Conservation (phyloP, 2,797 vertebrate species). For the Sparus aurata region DNA sequence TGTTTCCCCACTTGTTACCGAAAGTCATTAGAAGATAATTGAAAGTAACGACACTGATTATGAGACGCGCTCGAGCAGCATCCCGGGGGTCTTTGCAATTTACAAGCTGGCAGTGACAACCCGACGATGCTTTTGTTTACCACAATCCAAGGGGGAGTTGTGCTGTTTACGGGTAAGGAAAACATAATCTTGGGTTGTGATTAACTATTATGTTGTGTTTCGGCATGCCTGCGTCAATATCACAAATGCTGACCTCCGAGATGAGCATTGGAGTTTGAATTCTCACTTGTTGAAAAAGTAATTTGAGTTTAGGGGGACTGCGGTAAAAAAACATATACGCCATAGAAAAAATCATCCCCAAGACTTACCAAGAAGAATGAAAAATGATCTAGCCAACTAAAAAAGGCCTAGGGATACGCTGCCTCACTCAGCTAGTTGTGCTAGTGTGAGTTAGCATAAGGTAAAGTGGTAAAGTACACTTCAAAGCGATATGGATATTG, state of each 20-base stretch:
- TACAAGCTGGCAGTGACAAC: conserved; percentile 60
- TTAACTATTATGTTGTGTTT: conserved; percentile 49
- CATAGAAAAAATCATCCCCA: background rate
- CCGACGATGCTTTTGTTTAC: conserved; percentile 42
- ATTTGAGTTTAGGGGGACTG: background rate
- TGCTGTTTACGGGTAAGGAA: conserved; percentile 42
- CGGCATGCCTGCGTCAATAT: conserved; percentile 34
- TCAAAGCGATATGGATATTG: too few species aligned
- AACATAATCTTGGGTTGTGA: conserved; percentile 40
- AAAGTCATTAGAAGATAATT: conserved; percentile 88
- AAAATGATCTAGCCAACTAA: too few species aligned
- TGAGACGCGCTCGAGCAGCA: conserved; percentile 59
- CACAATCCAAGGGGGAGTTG: conserved; percentile 45
- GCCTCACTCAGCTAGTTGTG: too few species aligned
- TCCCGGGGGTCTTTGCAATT: conserved; percentile 72
- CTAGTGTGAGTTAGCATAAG: too few species aligned
- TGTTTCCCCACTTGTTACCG: conserved; percentile 84
- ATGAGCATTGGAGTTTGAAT: background rate
- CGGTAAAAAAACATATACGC: background rate
- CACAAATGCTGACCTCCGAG: conserved; percentile 11
- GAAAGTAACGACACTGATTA: conserved; percentile 84
- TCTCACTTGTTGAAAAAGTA: background rate
- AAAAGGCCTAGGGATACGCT: too few species aligned
- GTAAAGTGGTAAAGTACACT: too few species aligned
- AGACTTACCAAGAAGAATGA: background rate